phyloP scores from a whole-genome alignment of 92 coral and sea anemone genomes.

The Zoanthus solanderi region DNA sequence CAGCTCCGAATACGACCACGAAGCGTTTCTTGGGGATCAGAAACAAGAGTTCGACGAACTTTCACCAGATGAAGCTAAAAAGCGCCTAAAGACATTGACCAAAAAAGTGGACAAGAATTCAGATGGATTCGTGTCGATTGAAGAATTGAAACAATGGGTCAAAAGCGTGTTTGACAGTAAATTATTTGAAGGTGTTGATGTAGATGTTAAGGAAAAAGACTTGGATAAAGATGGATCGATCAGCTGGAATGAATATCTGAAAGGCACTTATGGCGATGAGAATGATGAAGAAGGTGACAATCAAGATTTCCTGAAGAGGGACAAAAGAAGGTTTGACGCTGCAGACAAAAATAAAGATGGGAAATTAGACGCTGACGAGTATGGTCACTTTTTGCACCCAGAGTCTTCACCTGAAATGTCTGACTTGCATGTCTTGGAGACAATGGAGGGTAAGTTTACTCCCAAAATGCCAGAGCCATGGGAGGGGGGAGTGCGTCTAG shows the following conservation, averaged over 20 bases:
- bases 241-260: slow-evolving; percentile 87
- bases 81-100: slow-evolving; percentile 72
- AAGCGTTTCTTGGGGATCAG: slow-evolving; percentile 93
- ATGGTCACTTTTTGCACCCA: slow-evolving; percentile 84
- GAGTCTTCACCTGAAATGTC: slow-evolving; percentile 94
- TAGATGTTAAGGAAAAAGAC: slow-evolving; percentile 88
- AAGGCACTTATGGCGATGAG: slow-evolving; percentile 79
- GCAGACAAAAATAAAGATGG: slow-evolving; percentile 94
- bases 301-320: slow-evolving; percentile 75
- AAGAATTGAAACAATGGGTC: slow-evolving; percentile 93
- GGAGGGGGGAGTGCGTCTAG: not conserved
- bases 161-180: slow-evolving; percentile 81
- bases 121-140: slow-evolving; percentile 82
- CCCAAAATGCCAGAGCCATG: not conserved
- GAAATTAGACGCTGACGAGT: slow-evolving; percentile 70
- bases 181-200: slow-evolving; percentile 76
- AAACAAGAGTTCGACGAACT: slow-evolving; percentile 95
- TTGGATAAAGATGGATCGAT: slow-evolving; percentile 75
- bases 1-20: slow-evolving; percentile 91
- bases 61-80: slow-evolving; percentile 91
- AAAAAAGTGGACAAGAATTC: slow-evolving; percentile 81
- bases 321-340: slow-evolving; percentile 84
- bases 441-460: slow-evolving; percentile 85
- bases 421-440: slow-evolving; percentile 88
- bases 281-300: slow-evolving; percentile 80